phyloP scores from a whole-genome alignment of 2,888 invertebrate species.

The Polyommatus icarus region DNA sequence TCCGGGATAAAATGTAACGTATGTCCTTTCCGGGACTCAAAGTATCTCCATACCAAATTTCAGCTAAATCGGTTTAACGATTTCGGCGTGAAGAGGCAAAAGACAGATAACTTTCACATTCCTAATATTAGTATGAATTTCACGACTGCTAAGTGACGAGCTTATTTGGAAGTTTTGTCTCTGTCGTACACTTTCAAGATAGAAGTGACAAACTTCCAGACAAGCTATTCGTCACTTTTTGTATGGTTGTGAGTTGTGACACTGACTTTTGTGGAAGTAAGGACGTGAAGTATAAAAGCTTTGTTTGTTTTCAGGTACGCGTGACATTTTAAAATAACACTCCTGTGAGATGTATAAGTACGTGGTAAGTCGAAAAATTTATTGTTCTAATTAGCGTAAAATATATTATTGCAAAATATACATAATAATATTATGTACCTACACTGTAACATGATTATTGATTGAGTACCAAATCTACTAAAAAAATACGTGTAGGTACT shows the following conservation, averaged over 20 bases:
- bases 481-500: too few relatives aligned
- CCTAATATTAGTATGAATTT: too few relatives aligned
- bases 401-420: not conserved
- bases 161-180: not conserved
- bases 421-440: too few relatives aligned
- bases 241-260: not conserved
- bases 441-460: too few relatives aligned
- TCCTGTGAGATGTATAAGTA: not conserved
- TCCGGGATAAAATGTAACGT: too few relatives aligned
- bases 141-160: too few relatives aligned
- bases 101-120: too few relatives aligned
- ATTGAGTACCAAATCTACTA: too few relatives aligned
- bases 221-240: not conserved
- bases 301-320: not conserved
- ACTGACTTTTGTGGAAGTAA: not conserved
- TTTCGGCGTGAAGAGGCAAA: too few relatives aligned
- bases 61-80: too few relatives aligned
- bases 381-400: not conserved
- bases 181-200: not conserved
- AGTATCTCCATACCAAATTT: too few relatives aligned
- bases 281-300: not conserved
- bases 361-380: not conserved
- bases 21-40: too few relatives aligned
- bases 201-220: not conserved
- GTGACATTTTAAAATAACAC: not conserved